A percentile compares a stretch with the other conserved stretches of the same genome.
Conservation (phyloP, 2,888 invertebrate species). For the Tachina fera region DNA sequence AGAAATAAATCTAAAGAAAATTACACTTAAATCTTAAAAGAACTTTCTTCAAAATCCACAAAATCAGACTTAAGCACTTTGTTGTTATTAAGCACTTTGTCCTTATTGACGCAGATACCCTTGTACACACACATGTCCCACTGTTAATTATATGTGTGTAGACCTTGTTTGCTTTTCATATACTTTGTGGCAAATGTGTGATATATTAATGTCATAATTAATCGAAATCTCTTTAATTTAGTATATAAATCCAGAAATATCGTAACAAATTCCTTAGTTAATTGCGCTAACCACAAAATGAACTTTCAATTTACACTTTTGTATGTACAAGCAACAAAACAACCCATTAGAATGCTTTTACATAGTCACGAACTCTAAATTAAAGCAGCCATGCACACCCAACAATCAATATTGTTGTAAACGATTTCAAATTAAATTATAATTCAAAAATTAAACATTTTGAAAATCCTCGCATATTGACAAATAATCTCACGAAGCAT, state of each 20-base stretch:
- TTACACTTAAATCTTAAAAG: too few species aligned
- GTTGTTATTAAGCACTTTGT: too few species aligned
- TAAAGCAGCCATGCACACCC: background rate
- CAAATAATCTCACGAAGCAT: too few species aligned
- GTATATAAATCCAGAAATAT: constrained; percentile 35
- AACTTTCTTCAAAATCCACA: too few species aligned
- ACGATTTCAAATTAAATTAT: background rate
- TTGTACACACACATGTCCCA: background rate
- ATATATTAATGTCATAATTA: constrained; percentile 58
- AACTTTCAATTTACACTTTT: constrained; percentile 61
- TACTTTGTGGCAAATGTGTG: constrained; percentile 50
- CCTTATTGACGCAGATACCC: too few species aligned
- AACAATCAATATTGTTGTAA: background rate
- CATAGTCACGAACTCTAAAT: background rate
- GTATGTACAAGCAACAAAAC: background rate
- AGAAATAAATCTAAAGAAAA: too few species aligned
- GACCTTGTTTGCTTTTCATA: constrained; percentile 31
- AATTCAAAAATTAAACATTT: background rate
- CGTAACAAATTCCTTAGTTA: constrained; percentile 63
- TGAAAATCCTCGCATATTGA: too few species aligned
- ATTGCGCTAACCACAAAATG: constrained; percentile 68
- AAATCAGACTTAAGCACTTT: too few species aligned
- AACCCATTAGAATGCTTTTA: background rate
- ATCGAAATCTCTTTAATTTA: constrained; percentile 54
- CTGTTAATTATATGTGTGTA: constrained; percentile 6